Evolutionary conservation across 2,113 vertebrate genomes (phyloP), one percentile per base, ranked within the genome.

Genomic region (Marmota monax): DNA sequence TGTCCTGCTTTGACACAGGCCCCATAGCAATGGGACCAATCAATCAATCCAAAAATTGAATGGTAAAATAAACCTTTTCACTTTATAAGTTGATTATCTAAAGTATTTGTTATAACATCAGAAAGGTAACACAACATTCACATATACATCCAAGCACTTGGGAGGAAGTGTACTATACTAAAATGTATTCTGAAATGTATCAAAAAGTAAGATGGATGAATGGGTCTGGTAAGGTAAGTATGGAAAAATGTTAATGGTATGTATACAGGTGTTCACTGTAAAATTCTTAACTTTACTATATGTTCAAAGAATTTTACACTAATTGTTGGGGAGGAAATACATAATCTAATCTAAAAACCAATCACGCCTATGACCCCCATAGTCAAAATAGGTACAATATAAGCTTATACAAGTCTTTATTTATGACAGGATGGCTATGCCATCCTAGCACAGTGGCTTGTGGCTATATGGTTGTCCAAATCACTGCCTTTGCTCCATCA

Each of bases 101-200:
- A 56, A 61, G 27, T 42, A 13, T 48, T 87, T 56, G 53, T 8
- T 48, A 70, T 11, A 79, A 84, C 42, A 80, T 70, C 32, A 11
- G 22, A 79, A 87, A 86, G 20, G 20, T 13, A 79, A 25, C 3
- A 48, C 39, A 88, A 73, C 25, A 84, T 39, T 70, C 51, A 80
- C 51, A 7, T 22, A 7, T 5, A 27, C 63, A 39, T 63, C 32
- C n/a, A 88, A 74, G 32, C 90, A 77, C 39, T 94, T 86, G 92
- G 74, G 17, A 58, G 37, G n/a, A 92, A 90, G 56, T 56, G 13
- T 32, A 63, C 0, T 20, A n/a, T 25, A 4, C 17, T 70, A 93
- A 91, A 42, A 65, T 84, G 76, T 90, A 83, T 85, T 58, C 56
- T 76, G 74, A 94, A 88, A 89, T 53, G 29, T 23, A 70, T 67